Evolutionary conservation across 1,140 invertebrate genomes (phyloP), one percentile per base, ranked within the genome.

Genomic region (Meloidogyne exigua): DNA sequence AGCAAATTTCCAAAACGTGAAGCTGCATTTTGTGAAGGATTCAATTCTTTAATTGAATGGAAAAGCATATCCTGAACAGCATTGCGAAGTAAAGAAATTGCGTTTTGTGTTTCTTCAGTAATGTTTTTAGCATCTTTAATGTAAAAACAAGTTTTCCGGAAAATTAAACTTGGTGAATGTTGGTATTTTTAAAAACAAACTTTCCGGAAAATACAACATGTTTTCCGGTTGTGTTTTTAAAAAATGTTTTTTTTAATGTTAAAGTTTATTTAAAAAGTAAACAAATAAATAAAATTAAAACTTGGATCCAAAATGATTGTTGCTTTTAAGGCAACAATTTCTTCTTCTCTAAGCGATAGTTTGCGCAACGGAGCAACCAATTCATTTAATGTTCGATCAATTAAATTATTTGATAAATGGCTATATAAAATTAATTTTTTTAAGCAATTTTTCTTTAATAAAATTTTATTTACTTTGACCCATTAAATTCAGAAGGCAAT

Each of bases 241-340:
- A 28, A 32, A 67, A 18, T 67, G 12, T 67, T 42, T n/a, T 9
- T 23, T 9, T 65, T 65, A 25, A 64, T 25, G 21, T 21, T 2
- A 64, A 7, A 25, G 7, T 64, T 2, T 64, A 2, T 2, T 2
- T 18, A 13, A 18, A 66, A 66, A 42, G 10, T 12, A 42, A 12
- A 10, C 10, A 42, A 11, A 42, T n/a, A 12, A 12, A 36, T 15
- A 32, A 78, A 26, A 12, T 3, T 72, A 79, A 76, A 42, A 87
- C 86, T 87, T 76, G 85, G 86, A 83, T 87, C 82, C 18, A 87
- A 75, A 25, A 85, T 86, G 39, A 87, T 87, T 62, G 87, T 87
- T 12, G 85, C 85, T 62, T 87, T 87, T 2, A 87, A 65, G 11
- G 85, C 83, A 15, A 87, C 86, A 28, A 87, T 83, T 76, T 87